These are phyloP conservation scores for Rhabdomys pumilio DNA, from an alignment of 2,797 vertebrate species.

Conservation along the genomic window DNA sequence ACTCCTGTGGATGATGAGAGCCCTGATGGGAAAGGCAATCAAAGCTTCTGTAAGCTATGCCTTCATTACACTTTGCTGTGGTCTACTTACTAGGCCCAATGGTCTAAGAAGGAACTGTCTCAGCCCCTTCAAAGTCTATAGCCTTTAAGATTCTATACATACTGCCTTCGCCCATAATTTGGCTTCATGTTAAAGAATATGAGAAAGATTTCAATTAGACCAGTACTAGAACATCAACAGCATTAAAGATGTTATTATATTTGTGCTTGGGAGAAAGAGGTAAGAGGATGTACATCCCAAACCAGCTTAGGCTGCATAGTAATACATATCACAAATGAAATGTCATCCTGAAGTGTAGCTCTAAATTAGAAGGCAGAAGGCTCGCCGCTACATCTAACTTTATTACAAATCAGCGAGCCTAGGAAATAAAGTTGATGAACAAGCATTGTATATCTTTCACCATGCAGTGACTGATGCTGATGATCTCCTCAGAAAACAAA, in stretches of 20 bases:
- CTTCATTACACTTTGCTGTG: neutral
- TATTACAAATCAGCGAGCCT: conserved; percentile 10
- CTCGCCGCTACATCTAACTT: neutral
- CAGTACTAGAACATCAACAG: conserved; percentile 1
- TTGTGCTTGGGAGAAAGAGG: neutral
- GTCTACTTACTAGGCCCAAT: neutral
- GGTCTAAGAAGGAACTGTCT: neutral
- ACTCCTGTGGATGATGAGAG: neutral
- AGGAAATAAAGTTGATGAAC: conserved; percentile 51
- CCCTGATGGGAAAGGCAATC: neutral
- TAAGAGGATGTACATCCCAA: neutral
- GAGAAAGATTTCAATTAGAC: neutral
- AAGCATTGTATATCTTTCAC: conserved; percentile 21
- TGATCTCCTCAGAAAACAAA: conserved; percentile 30
- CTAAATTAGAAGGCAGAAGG: conserved; percentile 10
- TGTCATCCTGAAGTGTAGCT: conserved; percentile 8
- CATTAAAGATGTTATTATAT: neutral
- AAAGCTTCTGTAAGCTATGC: neutral
- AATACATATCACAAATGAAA: neutral
- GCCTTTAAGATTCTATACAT: neutral
- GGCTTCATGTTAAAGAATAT: neutral
- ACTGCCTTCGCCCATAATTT: neutral
- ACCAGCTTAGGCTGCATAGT: neutral
- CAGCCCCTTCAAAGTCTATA: neutral
- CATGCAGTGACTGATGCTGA: conserved; percentile 49